These are phyloP conservation scores for Cryptoblepharus egeriae DNA, from an alignment of 2,797 vertebrate species.

Conservation along the genomic window DNA sequence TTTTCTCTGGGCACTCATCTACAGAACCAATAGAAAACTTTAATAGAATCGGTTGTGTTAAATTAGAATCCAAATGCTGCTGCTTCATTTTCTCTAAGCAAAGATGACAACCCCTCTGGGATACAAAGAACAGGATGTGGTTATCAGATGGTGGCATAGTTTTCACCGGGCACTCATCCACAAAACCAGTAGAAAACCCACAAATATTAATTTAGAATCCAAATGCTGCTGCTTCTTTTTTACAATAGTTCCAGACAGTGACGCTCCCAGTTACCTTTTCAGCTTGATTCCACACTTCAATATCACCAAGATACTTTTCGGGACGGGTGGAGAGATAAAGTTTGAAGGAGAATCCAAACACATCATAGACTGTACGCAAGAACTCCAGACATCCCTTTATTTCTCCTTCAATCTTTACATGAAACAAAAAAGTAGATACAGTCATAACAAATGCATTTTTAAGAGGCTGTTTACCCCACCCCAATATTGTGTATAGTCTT, in stretches of 20 bases:
- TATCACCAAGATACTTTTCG: slow-evolving; percentile 94
- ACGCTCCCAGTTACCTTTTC: slow-evolving; percentile 86
- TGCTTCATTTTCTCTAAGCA: too few species aligned
- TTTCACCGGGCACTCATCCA: background rate
- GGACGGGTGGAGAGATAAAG: slow-evolving; percentile 96
- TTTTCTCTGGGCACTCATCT: too few species aligned
- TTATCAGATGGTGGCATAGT: background rate
- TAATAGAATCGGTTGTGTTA: too few species aligned
- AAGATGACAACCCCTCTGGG: background rate
- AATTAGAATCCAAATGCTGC: too few species aligned
- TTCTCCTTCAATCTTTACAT: slow-evolving; percentile 89
- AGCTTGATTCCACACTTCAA: slow-evolving; percentile 91
- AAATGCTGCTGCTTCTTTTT: background rate
- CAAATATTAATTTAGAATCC: background rate
- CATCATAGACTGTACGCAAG: slow-evolving; percentile 87
- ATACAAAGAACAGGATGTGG: background rate
- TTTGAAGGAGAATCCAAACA: slow-evolving; percentile 98
- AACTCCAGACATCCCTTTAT: slow-evolving; percentile 96
- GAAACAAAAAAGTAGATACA: background rate
- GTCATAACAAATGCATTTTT: accelerated
- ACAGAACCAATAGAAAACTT: too few species aligned
- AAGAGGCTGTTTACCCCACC: slow-evolving; percentile 3
- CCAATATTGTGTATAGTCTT: background rate
- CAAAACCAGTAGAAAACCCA: background rate
- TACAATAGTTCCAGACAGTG: background rate